These are phyloP conservation scores for Andrena hattorfiana DNA, from an alignment of 2,888 invertebrate species.

Conservation along the genomic window DNA sequence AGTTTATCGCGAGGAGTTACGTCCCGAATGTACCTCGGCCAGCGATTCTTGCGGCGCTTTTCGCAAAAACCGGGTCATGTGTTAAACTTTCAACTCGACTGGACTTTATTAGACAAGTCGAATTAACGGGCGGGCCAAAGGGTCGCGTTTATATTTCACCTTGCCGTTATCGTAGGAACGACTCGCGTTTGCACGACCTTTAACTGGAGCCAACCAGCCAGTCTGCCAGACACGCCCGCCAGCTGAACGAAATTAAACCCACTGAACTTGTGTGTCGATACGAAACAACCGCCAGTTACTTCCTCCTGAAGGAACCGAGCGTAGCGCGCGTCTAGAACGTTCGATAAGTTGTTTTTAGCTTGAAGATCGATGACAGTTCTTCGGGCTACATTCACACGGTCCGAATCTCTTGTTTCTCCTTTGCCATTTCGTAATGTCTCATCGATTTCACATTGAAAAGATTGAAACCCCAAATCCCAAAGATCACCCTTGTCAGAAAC, in stretches of 20 bases:
- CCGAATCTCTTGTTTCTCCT: no score
- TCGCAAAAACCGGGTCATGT: background rate
- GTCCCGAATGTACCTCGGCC: no score
- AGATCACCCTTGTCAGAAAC: background rate
- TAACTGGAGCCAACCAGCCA: constrained; percentile 3
- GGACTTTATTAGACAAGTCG: constrained; percentile 36
- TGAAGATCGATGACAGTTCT: background rate
- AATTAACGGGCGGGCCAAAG: constrained; percentile 37
- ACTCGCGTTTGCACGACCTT: constrained; percentile 20
- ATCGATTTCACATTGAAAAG: background rate
- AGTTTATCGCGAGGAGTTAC: background rate
- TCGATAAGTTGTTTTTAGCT: background rate
- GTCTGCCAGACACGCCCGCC: constrained; percentile 31
- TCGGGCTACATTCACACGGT: no score
- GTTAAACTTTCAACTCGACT: constrained; percentile 14
- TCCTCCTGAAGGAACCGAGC: constrained; percentile 16
- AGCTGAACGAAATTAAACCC: constrained; percentile 57
- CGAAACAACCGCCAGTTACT: constrained; percentile 48
- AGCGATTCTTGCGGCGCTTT: background rate
- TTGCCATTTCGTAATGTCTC: background rate
- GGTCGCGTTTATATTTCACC: constrained; percentile 32
- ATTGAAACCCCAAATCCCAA: background rate
- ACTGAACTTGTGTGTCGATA: constrained; percentile 51
- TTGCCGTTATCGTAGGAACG: constrained; percentile 41
- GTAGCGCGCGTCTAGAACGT: constrained; percentile 21